Base-by-base conservation (phyloP, 2,113 vertebrate species). In the Canis aureus region DNA sequence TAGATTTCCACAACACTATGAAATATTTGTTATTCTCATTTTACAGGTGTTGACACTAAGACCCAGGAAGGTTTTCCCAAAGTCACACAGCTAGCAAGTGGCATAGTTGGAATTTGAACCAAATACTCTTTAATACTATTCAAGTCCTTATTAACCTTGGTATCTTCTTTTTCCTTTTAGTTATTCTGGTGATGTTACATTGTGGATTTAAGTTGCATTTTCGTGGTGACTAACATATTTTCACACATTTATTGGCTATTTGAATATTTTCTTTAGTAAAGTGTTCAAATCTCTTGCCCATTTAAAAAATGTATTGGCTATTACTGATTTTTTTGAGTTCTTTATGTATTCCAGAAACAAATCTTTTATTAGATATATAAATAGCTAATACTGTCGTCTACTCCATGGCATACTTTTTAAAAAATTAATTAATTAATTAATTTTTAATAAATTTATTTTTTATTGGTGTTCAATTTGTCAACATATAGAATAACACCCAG, bases 251-350 rank as follows among this genome's bases (percentile, higher is more conserved):
- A 84, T 51, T 79, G 29, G 69, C 25, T 38, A 78, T 32, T 89
- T 87, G 22, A 88, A 55, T 53, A 76, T 49, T 15, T 74, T 92
- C 38, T 66, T 83, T 27, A 95, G 73, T 69, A 86, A 90, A 83
- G 15, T 80, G 10, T 76, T 92, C 19, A 93, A 81, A 71, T 81
- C 35, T 53, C 13, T 67, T 84, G 66, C 5, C 25, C 13, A 73
- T 55, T 95, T 55, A 12, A 8, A 38, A 85, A 87, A n/a, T 80
- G 73, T n/a, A 25, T 22, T 74, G 23, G 57, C 35, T 71, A 86
- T 43, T 81, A 86, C 20, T 92, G 89, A 95, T 43, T 57, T 87
- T 66, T 43, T 88, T 49, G 11, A 73, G 49, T 92, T 87, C 25
- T 71, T 80, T 73, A 35, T 64, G 15, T 64, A 92, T 38, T 27